Evolutionary conservation across 30 jellyfish, hydroid and myxozoan species (phyloP).

Genomic region (Aurelia aurita): DNA sequence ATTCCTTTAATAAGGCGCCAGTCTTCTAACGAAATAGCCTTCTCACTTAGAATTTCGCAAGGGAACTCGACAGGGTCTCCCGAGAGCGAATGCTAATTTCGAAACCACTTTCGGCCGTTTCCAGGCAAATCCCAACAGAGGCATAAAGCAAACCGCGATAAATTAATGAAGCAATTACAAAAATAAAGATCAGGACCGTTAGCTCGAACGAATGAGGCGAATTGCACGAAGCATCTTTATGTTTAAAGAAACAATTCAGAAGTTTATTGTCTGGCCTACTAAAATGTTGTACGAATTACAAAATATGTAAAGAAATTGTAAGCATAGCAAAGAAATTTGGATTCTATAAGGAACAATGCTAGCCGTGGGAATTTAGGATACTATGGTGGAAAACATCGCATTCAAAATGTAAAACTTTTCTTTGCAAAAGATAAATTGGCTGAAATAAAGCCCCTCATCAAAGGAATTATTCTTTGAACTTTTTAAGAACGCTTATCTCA

Average conservation of each 20-base stretch:
- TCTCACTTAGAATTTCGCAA: conserved; percentile 26
- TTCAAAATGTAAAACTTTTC: not conserved
- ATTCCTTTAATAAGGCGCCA: conserved; percentile 55
- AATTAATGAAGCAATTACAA: not conserved
- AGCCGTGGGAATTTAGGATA: not conserved
- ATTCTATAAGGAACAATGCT: not conserved
- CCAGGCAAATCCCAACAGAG: not conserved
- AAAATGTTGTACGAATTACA: not conserved
- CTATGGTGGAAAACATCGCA: not conserved
- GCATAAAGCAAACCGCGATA: conserved; percentile 7
- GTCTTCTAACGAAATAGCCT: conserved; percentile 12
- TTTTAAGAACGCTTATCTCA: too few species aligned
- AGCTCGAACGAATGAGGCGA: not conserved
- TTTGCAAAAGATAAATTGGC: not conserved
- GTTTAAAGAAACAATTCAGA: not conserved
- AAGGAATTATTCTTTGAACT: too few species aligned
- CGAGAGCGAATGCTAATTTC: not conserved
- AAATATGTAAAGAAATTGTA: conserved; percentile 1
- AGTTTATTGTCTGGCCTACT: not conserved
- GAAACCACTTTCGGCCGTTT: not conserved
- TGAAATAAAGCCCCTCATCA: too few species aligned
- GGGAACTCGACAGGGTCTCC: conserved; percentile 10
- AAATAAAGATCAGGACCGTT: not conserved
- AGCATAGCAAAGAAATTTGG: not conserved
- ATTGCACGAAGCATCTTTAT: not conserved